Base-by-base conservation (phyloP, 2,113 vertebrate genomes). In the Labeo catla region DNA sequence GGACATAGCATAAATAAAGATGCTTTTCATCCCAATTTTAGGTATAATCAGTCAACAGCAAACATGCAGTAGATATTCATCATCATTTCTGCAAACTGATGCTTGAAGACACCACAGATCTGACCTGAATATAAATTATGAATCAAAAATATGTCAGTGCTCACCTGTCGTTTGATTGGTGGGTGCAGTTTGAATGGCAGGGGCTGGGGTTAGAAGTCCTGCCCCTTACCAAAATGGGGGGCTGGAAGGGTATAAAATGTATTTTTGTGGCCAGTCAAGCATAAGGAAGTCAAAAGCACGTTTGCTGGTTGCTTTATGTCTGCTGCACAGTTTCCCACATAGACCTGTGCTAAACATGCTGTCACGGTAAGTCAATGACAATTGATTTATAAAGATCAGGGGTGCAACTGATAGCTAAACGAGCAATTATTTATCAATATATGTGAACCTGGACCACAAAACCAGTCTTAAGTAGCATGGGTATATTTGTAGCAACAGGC, bases 231-330 rank as follows among this genome's bases (percentile, higher is more conserved):
- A 90, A 88, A 68, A 91, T 90, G 87, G 91, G 91, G 85, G 89
- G 88, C 63, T 86, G 89, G 79, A 72, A 91, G 87, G 39, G 86
- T 92, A 92, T 92, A 92, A 91, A 92, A 91, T 88, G 83, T 89
- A 90, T 90, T 89, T 90, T 73, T 74, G 28, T 91, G 88, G 54
- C 88, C 88, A 91, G 61, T 90, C 84, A 90, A 88, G 91, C 91
- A 91, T 88, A 91, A 83, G 91, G 88, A 91, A 88, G 88, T 90
- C 77, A 86, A 92, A 90, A 79, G 36, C 84, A 78, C 73, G 89
- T 76, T 74, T 90, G 89, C 63, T 89, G 79, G 76, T 86, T 87
- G 65, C 87, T 91, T 85, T 87, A 89, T 91, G 89, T 90, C 87
- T 86, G 84, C 87, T 80, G 83, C 86, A 83, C 82, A 85, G 66